Conservation (phyloP, 2,113 vertebrate species). For the Candoia aspera region DNA sequence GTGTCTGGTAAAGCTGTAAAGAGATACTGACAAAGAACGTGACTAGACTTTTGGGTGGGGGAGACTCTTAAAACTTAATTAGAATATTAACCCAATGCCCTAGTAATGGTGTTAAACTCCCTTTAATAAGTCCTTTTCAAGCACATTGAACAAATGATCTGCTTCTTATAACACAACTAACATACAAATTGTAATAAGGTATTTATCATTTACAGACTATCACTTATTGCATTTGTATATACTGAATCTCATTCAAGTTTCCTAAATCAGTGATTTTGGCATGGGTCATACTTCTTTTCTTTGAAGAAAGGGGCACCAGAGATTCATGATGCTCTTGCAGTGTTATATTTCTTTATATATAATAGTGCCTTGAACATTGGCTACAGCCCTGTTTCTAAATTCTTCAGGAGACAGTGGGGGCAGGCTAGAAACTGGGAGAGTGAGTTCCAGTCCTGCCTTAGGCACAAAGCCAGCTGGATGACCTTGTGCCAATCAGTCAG, state of each 20-base stretch:
- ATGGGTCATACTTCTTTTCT: background rate
- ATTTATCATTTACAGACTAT: background rate
- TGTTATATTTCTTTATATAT: background rate
- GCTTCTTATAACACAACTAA: background rate
- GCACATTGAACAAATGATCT: background rate
- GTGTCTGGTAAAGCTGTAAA: constrained; percentile 2
- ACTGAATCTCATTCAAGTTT: background rate
- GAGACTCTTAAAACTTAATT: constrained; percentile 41
- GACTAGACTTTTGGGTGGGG: constrained; percentile 11
- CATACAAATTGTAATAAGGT: background rate
- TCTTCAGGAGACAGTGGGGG: background rate
- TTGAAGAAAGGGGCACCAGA: background rate
- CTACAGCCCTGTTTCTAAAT: background rate
- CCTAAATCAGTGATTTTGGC: background rate
- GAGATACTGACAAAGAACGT: constrained; percentile 27
- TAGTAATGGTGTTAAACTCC: constrained; percentile 50
- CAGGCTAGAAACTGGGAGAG: no score
- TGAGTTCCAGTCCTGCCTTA: no score
- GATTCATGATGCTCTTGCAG: background rate
- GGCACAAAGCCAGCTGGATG: no score
- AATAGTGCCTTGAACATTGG: background rate
- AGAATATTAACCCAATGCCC: constrained; percentile 49
- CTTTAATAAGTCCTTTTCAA: constrained; percentile 26
- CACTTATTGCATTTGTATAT: background rate
- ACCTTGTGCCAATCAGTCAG: no score